These are phyloP conservation scores for Lycopodina hypogea DNA, from an alignment of 37 sponge, comb jelly and placozoan genomes.

Conservation along the genomic window DNA sequence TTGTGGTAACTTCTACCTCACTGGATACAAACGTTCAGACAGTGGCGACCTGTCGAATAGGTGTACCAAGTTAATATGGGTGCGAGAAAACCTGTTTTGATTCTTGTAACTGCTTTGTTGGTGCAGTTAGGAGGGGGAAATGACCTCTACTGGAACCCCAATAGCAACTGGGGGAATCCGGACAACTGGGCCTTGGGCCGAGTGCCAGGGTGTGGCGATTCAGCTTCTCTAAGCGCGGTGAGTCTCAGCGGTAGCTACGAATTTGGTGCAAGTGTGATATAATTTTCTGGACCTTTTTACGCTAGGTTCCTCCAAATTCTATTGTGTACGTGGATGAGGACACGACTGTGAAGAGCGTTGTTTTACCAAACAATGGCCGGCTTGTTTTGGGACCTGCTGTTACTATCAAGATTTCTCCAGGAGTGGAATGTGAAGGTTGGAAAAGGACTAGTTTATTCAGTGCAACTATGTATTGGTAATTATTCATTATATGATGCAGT, in stretches of 20 bases:
- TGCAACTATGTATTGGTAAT: background rate
- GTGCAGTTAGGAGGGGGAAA: slow-evolving; percentile 26
- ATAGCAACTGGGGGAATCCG: slow-evolving; percentile 58
- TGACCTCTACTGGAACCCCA: slow-evolving; percentile 46
- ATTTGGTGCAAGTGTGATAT: background rate
- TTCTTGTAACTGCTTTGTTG: slow-evolving; percentile 4
- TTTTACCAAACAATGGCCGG: slow-evolving; percentile 44
- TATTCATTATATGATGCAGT: background rate
- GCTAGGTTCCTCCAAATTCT: slow-evolving; percentile 10
- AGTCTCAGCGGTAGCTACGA: too few relatives aligned
- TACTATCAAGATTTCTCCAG: slow-evolving; percentile 30
- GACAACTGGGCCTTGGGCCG: slow-evolving; percentile 55
- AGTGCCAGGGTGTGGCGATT: slow-evolving; percentile 37
- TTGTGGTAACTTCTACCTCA: too few relatives aligned
- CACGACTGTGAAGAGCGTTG: slow-evolving; percentile 32
- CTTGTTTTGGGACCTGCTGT: slow-evolving; percentile 25
- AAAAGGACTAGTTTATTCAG: background rate
- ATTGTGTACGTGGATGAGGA: slow-evolving; percentile 20
- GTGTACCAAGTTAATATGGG: too few relatives aligned
- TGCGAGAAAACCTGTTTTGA: background rate
- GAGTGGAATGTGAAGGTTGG: slow-evolving; percentile 15
- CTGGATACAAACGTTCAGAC: too few relatives aligned
- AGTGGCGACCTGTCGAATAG: too few relatives aligned
- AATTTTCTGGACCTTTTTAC: background rate
- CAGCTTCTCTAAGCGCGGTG: slow-evolving; percentile 31